Evolutionary conservation across 2,888 invertebrate species (phyloP).

Genomic region (Campoletis raptor): DNA sequence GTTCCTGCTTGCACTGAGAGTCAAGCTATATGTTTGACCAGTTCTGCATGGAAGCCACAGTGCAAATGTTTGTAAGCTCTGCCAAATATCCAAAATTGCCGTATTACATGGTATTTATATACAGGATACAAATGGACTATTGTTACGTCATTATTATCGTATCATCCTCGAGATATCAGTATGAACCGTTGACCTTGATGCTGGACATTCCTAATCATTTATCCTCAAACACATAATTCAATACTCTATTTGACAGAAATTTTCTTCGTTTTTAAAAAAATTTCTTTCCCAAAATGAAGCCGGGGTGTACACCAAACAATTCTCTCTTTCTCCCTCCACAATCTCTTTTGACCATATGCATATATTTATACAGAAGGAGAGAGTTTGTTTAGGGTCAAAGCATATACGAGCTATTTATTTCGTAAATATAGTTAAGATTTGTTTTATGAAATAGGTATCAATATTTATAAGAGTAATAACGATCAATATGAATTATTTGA

Average conservation of each 20-base stretch:
- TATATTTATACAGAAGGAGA: neutral
- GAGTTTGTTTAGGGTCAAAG: neutral
- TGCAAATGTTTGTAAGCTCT: slow-evolving; percentile 35
- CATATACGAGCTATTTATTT: neutral
- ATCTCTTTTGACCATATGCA: neutral
- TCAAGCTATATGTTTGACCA: neutral
- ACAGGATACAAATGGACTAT: slow-evolving; percentile 25
- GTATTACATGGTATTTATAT: slow-evolving; percentile 25
- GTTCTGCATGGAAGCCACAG: neutral
- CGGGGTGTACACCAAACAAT: too few relatives aligned
- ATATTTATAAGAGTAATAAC: neutral
- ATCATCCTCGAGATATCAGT: slow-evolving; percentile 23
- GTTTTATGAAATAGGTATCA: neutral
- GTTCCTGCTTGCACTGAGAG: neutral
- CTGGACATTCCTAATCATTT: neutral
- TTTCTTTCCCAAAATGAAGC: neutral
- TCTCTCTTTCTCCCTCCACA: too few relatives aligned
- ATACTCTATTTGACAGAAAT: neutral
- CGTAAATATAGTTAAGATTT: neutral
- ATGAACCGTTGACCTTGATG: slow-evolving; percentile 1
- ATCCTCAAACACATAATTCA: neutral
- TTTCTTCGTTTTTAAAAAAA: too few relatives aligned
- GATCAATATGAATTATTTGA: neutral
- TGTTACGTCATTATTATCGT: slow-evolving; percentile 26
- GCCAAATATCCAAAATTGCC: slow-evolving; percentile 22